phyloP scores from a whole-genome alignment of 92 coral and sea anemone genomes.

The Zoanthus gigantus region DNA sequence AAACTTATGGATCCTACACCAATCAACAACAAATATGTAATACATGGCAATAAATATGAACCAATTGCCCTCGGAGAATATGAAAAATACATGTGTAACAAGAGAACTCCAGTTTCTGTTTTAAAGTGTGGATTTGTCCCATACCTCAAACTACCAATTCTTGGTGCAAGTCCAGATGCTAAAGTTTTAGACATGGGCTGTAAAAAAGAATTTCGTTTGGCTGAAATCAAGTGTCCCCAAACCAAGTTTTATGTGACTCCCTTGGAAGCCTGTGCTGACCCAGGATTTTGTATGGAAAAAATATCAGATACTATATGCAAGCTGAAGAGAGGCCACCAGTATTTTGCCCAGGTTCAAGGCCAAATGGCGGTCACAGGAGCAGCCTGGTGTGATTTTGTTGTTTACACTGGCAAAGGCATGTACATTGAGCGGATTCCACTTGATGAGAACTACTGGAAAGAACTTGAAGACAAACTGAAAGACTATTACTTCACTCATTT shows the following conservation, averaged over 20 bases:
- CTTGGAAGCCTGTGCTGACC: constrained; percentile 8
- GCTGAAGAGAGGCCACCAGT: constrained; percentile 8
- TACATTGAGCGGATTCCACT: constrained; percentile 1
- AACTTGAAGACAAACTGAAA: constrained; percentile 3
- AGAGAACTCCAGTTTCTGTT: background rate
- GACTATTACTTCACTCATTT: background rate
- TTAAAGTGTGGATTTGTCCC: constrained; percentile 2
- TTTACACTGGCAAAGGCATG: background rate
- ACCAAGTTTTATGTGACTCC: background rate
- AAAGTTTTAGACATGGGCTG: constrained; percentile 1
- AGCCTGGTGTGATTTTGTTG: constrained; percentile 6
- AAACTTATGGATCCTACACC: constrained; percentile 1
- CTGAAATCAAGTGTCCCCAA: constrained; percentile 6
- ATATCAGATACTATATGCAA: constrained; percentile 2
- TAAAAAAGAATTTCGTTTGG: background rate
- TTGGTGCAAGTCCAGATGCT: constrained; percentile 3
- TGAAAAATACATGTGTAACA: background rate
- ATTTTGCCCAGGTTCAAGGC: constrained; percentile 2
- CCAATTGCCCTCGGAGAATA: background rate
- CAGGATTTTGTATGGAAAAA: constrained; percentile 3
- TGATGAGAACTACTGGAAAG: constrained; percentile 5
- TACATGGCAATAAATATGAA: background rate
- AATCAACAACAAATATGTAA: constrained; percentile 1
- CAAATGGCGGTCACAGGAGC: constrained; percentile 4
- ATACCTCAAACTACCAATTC: background rate